Evolutionary conservation across 2,888 invertebrate species (phyloP), one percentile per base, ranked within the genome.

Genomic region (Elegia similella): DNA sequence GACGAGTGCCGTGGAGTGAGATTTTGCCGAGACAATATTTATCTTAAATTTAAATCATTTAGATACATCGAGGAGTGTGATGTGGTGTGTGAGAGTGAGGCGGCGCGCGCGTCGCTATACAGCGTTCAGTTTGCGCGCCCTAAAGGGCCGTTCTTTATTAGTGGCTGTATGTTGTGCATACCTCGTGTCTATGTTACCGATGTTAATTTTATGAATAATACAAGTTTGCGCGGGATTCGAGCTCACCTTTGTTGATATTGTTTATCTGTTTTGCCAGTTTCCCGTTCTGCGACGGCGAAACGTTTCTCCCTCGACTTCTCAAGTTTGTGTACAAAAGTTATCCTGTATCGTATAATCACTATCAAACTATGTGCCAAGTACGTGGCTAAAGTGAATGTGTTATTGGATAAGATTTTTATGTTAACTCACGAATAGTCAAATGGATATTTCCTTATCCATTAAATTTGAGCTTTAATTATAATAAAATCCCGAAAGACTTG

Each of bases 391-490:
- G 72, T 73, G 72, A 68, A 75, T 76, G 76, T 78, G 72, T 69
- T 78, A 76, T 70, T 15, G 66, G 61, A 73, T 80, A 80, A 79
- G 80, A 64, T 74, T 80, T n/a, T 82, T 79, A 68, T 73, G 80
- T 82, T 78, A 70, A 72, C 68, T 78, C 75, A 79, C 73, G 66
- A 70, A 75, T 78, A 73, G 73, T 78, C 68, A 70, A 69, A 77
- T 82, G 83, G 79, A 76, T 84, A 73, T 70, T 69, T 74, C 74
- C 68, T 69, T 77, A 82, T 82, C 82, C 81, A 84, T 82, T 78
- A 79, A 82, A 84, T 86, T 87, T 87, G 86, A 91, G 90, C 90
- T 91, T 91, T 91, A 91, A 91, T 88, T 88, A 90, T 86, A 79
- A 82, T 87, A 86, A 87, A 86, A 84, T 83, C 76, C 80, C 68